Base-by-base conservation (phyloP, 2,888 invertebrate genomes). In the Azorinus chamasolen region DNA sequence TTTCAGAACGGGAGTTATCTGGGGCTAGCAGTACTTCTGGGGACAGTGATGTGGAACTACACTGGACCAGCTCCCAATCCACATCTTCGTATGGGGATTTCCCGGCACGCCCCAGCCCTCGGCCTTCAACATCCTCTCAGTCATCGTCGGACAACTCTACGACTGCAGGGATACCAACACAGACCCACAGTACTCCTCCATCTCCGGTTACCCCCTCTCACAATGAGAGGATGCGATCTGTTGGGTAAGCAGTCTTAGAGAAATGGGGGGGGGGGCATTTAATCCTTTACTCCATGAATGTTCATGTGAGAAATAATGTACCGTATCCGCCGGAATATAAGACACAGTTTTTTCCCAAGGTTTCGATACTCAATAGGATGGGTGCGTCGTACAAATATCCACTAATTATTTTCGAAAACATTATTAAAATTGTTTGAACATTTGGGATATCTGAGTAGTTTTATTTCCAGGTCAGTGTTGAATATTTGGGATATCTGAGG, bases 31-130 rank as follows among this genome's bases (percentile, higher is more conserved):
- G 79, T 51, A 79, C 83, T 16, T 74, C 76, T 0, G 72, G 70
- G 83, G 92, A 87, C 62, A 92, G 66, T 91, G 95, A 94, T 88
- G 94, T 96, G 90, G 95, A 96, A 83, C 94, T 98, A 86, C 97
- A 97, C 94, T 98, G 98, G 98, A 98, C 98, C 93, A 98, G 86
- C 55, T 79, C 88, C 27, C 87, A 84, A 39, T 89, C 95, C 90
- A 89, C 88, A 18, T 89, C 89, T 10, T 89, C 86, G 50, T 85
- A 83, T 61, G 83, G 79, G 32, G 85, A 85, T 22, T 84, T 80
- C 63, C 86, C 88, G 10, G 82, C 87, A 14, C 85, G 88, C 57
- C 83, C 85, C 32, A 84, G 85, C 48, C 85, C 83, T 8, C 75
- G 91, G 48, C 88, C 90, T 32, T 89, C 90, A 43, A 89, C 89